Evolutionary conservation across 2,113 vertebrate species (phyloP), one percentile per base, ranked within the genome.

Genomic region (Ammodramus savannarum): DNA sequence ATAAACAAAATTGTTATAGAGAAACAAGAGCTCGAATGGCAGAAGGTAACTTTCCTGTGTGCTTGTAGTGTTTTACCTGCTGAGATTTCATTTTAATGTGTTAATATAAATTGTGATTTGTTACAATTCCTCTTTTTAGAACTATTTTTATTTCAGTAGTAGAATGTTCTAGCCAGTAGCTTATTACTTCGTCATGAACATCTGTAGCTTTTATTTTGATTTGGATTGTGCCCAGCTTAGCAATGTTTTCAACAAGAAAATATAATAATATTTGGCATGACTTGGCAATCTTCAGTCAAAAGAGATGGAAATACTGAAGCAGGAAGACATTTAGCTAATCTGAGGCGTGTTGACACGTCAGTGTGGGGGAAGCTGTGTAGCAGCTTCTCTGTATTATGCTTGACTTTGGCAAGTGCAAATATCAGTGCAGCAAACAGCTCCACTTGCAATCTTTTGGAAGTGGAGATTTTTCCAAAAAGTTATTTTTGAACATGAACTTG

Each of bases 1-100:
- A 98, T 99, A 92, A 97, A 96, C 96, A 99, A 98, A 92, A 98
- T 99, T 89, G 98, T 98, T 81, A 20, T 99, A 97, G 99, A 99
- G 95, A 99, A 98, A 54, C 99, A 99, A 94, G 99, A 99, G 95
- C 97, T 99, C 83, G 98, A 98, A 76, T 99, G 99, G 99, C 98
- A 99, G 93, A 99, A 98, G 97, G 98, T 97, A 94, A 92, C 46
- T 82, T 86, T 89, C 10, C 39, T 82, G 12, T 7, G 34, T 80
- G 8, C 5, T 90, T 95, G 92, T 68, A 74, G 1, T 32, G 31
- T 77, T 78, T 74, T 79, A 94, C 14, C 8, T 63, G 62, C 49
- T 91, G 34, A 15, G 6, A 48, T 86, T 57, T 79, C 16, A 63
- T 79, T 89, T 75, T 44, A 52, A 16, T 48, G 11, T 43, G 25